A percentile compares a stretch with the other conserved stretches of the same genome.
Conservation (phyloP, 2,113 vertebrate species). For the Coregonus clupeaformis region DNA sequence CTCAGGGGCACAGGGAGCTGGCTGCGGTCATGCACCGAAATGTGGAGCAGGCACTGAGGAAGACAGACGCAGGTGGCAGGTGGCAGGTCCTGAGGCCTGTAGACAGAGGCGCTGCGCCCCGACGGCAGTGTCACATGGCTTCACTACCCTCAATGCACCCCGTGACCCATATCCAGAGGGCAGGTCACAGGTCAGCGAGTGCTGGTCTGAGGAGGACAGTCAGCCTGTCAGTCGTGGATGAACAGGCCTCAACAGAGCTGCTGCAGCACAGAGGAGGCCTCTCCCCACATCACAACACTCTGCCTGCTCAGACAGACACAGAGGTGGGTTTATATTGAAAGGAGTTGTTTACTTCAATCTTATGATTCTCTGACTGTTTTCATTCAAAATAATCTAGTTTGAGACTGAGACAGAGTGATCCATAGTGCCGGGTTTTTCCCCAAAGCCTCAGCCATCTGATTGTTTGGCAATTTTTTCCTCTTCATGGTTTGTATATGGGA, state of each 20-base stretch:
- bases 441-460: too few species aligned
- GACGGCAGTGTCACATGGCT: not conserved
- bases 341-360: too few species aligned
- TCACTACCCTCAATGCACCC: not conserved
- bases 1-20: not conserved
- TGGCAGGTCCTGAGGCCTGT: too few species aligned
- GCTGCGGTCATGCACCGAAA: slow-evolving; percentile 13
- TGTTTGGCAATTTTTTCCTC: too few species aligned
- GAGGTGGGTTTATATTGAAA: slow-evolving; percentile 45
- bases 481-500: too few species aligned
- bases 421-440: too few species aligned
- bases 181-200: slow-evolving; percentile 42
- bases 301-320: not conserved
- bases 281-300: slow-evolving; percentile 8
- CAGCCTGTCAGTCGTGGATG: not conserved
- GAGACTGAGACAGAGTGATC: too few species aligned
- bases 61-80: slow-evolving; percentile 27
- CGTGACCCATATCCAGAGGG: not conserved
- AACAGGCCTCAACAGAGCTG: slow-evolving; percentile 25
- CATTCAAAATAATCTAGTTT: too few species aligned
- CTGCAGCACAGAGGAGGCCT: slow-evolving; percentile 2
- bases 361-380: too few species aligned
- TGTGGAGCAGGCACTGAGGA: slow-evolving; percentile 52
- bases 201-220: slow-evolving; percentile 4
- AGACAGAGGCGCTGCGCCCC: too few species aligned